Conservation (phyloP, 2,113 vertebrate genomes). For the Takifugu flavidus region DNA sequence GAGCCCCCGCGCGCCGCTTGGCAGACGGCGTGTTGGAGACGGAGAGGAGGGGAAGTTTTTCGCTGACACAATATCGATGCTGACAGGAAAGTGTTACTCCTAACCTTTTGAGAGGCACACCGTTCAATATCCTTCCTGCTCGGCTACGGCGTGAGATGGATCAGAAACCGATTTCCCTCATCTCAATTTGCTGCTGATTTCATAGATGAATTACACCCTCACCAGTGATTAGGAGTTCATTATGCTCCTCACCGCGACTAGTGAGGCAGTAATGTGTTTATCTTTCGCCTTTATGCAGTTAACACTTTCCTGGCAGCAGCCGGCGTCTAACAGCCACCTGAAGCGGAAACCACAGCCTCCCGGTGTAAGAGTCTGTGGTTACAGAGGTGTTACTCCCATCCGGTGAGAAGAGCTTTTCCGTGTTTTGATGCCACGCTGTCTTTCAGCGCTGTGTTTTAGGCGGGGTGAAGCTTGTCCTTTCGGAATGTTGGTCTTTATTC, state of each 20-base stretch:
- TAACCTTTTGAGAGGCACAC: constrained; percentile 65
- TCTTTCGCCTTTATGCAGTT: constrained; percentile 68
- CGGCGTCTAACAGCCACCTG: background rate
- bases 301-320: constrained; percentile 54
- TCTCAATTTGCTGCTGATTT: constrained; percentile 75
- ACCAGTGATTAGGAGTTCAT: constrained; percentile 75
- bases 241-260: constrained; percentile 64
- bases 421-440: constrained; percentile 28
- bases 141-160: constrained; percentile 60
- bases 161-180: constrained; percentile 72
- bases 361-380: constrained; percentile 31
- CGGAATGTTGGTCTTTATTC: background rate
- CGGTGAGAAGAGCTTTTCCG: constrained; percentile 44
- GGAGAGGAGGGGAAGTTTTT: constrained; percentile 49
- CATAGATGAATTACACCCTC: constrained; percentile 75
- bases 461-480: constrained; percentile 18
- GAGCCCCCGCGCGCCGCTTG: constrained; percentile 5
- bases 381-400: constrained; percentile 26
- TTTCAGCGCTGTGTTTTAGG: constrained; percentile 19
- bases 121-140: constrained; percentile 66
- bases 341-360: constrained; percentile 5
- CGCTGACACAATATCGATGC: constrained; percentile 65
- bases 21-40: constrained; percentile 27
- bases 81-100: constrained; percentile 68
- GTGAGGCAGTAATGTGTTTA: constrained; percentile 72